phyloP scores from a whole-genome alignment of 2,113 vertebrate species.

The Pipa parva region DNA sequence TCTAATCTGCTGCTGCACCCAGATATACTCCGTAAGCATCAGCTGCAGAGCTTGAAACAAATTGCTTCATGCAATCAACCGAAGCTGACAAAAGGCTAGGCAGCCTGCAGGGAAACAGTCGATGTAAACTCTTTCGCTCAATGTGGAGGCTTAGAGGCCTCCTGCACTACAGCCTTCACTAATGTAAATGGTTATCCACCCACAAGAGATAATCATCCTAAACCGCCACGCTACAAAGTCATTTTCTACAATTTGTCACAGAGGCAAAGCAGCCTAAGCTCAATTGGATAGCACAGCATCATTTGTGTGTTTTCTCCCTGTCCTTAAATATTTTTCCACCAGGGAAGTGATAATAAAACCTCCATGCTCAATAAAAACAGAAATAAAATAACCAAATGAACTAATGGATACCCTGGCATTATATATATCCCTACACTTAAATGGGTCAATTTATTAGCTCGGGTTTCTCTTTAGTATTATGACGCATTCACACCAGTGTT shows the following conservation, averaged over 20 bases:
- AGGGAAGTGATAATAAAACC: too few species aligned
- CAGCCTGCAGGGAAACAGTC: constrained; percentile 27
- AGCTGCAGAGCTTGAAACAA: constrained; percentile 8
- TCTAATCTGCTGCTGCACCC: neutral
- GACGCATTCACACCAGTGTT: too few species aligned
- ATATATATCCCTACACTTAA: too few species aligned
- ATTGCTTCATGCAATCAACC: neutral
- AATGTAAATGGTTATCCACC: constrained; percentile 39
- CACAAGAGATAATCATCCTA: constrained; percentile 29
- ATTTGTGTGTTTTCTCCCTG: too few species aligned
- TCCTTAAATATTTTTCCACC: too few species aligned
- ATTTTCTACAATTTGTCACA: constrained; percentile 36
- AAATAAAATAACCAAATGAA: too few species aligned
- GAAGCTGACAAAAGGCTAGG: constrained; percentile 26
- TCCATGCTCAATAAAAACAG: too few species aligned
- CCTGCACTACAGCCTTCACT: constrained; percentile 22
- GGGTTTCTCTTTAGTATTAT: too few species aligned
- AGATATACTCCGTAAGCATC: neutral
- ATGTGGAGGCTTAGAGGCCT: constrained; percentile 12
- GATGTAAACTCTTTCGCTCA: constrained; percentile 29
- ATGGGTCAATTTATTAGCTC: too few species aligned
- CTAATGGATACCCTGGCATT: too few species aligned
- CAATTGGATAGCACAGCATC: constrained; percentile 7
- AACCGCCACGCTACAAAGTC: constrained; percentile 30
- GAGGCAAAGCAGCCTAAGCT: constrained; percentile 29